Evolutionary conservation across 1,140 invertebrate species (phyloP).

Genomic region (Drosophila quadrilineata): DNA sequence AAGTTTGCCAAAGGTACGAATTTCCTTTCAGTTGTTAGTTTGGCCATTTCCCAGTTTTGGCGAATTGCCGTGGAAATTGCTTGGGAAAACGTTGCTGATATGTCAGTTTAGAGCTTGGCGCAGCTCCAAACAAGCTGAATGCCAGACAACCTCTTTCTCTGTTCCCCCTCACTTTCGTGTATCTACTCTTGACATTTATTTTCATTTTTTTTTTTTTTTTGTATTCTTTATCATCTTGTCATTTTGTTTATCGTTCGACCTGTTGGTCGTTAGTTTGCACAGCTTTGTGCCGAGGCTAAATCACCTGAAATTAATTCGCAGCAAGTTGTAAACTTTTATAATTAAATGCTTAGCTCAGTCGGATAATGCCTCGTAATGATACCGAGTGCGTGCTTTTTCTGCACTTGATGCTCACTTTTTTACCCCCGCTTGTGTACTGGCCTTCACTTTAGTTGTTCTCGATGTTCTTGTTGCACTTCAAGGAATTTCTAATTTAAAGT

Average conservation of each 20-base stretch:
- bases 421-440: background rate
- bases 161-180: background rate
- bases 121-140: too few relatives aligned
- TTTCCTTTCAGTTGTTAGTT: too few relatives aligned
- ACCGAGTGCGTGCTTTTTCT: constrained; percentile 27
- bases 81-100: too few relatives aligned
- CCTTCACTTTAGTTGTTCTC: background rate
- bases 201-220: background rate
- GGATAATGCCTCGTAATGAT: constrained; percentile 41
- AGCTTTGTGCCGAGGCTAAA: too few relatives aligned
- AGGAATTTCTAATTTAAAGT: constrained; percentile 80
- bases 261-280: constrained; percentile 8
- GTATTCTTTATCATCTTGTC: background rate
- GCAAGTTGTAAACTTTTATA: constrained; percentile 39
- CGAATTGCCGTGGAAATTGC: too few relatives aligned
- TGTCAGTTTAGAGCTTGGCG: too few relatives aligned
- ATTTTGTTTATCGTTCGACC: constrained; percentile 20
- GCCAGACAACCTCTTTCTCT: too few relatives aligned
- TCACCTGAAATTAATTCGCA: constrained; percentile 43
- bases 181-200: background rate
- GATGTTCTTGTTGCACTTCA: constrained; percentile 81
- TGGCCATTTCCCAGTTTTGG: too few relatives aligned
- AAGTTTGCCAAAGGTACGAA: too few relatives aligned
- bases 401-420: background rate
- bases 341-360: constrained; percentile 40